Evolutionary conservation across 2,888 invertebrate species (phyloP).

Genomic region (Ectemnius cavifrons): DNA sequence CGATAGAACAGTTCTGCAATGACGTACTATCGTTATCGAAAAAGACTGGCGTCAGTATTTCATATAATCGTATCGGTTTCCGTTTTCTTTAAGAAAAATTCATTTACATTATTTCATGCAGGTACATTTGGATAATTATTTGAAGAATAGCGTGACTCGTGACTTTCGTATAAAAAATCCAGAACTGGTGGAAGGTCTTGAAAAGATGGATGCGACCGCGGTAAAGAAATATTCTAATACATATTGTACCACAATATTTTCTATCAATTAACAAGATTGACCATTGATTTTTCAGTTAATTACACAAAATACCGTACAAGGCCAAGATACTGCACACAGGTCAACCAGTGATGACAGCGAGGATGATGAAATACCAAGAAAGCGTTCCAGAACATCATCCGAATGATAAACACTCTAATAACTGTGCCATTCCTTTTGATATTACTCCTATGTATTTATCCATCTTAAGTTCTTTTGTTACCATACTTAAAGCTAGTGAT

Average conservation of each 20-base stretch:
- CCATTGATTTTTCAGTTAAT: neutral
- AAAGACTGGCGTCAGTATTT: constrained; percentile 80
- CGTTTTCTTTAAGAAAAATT: neutral
- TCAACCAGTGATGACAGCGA: neutral
- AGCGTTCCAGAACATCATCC: neutral
- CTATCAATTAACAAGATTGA: neutral
- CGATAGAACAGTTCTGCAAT: constrained; percentile 83
- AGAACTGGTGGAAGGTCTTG: constrained; percentile 80
- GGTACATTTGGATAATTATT: constrained; percentile 77
- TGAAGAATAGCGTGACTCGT: constrained; percentile 82
- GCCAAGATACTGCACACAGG: neutral
- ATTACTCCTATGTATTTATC: too few species aligned
- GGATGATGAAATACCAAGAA: neutral
- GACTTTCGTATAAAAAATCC: constrained; percentile 83
- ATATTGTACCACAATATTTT: neutral
- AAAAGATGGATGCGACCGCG: constrained; percentile 72
- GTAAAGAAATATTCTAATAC: constrained; percentile 53
- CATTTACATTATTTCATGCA: constrained; percentile 37
- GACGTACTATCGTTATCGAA: constrained; percentile 81
- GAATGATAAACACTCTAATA: neutral
- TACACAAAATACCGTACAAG: neutral
- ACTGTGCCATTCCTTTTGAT: too few species aligned
- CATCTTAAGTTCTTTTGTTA: too few species aligned
- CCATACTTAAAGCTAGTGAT: too few species aligned
- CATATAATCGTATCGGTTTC: neutral